Evolutionary conservation across 2,113 vertebrate species (phyloP).

Genomic region (Thalassoma bifasciatum): DNA sequence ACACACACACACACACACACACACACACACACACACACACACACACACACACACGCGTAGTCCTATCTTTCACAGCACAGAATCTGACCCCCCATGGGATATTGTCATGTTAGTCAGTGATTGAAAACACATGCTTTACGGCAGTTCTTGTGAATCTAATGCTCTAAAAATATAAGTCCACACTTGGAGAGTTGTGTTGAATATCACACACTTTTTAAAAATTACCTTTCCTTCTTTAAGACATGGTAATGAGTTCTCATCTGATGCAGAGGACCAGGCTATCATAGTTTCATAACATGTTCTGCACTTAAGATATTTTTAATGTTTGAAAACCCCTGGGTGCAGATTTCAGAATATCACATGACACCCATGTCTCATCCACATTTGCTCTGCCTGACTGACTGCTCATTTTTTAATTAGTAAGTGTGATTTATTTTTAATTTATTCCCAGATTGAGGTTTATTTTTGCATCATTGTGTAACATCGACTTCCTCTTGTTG

Average conservation of each 20-base stretch:
- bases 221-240: background rate
- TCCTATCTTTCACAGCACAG: constrained; percentile 3
- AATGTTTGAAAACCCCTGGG: background rate
- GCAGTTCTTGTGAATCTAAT: background rate
- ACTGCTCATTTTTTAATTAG: constrained; percentile 45
- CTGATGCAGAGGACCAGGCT: background rate
- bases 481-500: background rate
- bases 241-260: too few species aligned
- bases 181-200: background rate
- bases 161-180: background rate
- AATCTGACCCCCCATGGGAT: background rate
- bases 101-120: background rate
- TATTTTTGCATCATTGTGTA: background rate
- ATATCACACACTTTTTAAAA: background rate
- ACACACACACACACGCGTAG: background rate
- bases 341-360: constrained; percentile 1
- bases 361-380: background rate
- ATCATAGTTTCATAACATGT: background rate
- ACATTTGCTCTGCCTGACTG: background rate
- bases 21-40: background rate
- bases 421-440: constrained; percentile 28
- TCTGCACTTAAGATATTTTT: background rate
- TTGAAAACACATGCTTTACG: background rate
- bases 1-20: background rate
- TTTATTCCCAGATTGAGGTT: background rate